Evolutionary conservation across 2,797 vertebrate species (phyloP).

Genomic region (Brotogeris chrysoptera): DNA sequence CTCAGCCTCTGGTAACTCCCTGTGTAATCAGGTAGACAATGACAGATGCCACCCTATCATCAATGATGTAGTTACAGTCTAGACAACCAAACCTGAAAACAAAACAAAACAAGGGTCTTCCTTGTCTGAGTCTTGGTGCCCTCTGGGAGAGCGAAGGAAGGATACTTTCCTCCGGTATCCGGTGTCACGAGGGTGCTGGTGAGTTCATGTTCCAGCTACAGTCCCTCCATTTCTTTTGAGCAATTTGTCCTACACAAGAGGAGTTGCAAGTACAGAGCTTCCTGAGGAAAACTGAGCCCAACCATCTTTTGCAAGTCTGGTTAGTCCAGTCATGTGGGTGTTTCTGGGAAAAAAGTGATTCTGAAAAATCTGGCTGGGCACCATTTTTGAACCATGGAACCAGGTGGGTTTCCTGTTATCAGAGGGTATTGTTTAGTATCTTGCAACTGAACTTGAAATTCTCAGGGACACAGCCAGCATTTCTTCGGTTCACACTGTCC

Average conservation of each 20-base stretch:
- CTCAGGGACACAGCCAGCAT: not conserved
- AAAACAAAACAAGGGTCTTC: not conserved
- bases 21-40: not conserved
- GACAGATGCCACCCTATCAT: not conserved
- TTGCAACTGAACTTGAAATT: not conserved
- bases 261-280: not conserved
- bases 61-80: not conserved
- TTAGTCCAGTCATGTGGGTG: not conserved
- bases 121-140: not conserved
- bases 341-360: not conserved
- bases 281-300: not conserved
- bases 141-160: not conserved
- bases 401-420: not conserved
- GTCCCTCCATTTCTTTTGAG: not conserved
- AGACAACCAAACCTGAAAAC: not conserved
- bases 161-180: not conserved
- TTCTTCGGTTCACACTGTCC: not conserved
- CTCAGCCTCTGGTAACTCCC: not conserved
- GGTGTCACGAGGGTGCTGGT: not conserved
- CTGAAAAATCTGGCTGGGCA: not conserved
- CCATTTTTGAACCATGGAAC: not conserved
- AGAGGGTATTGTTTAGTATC: not conserved
- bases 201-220: not conserved
- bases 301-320: not conserved
- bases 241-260: not conserved